Evolutionary conservation across 2,113 vertebrate species (phyloP).

Genomic region (Phalacrocorax aristotelis): DNA sequence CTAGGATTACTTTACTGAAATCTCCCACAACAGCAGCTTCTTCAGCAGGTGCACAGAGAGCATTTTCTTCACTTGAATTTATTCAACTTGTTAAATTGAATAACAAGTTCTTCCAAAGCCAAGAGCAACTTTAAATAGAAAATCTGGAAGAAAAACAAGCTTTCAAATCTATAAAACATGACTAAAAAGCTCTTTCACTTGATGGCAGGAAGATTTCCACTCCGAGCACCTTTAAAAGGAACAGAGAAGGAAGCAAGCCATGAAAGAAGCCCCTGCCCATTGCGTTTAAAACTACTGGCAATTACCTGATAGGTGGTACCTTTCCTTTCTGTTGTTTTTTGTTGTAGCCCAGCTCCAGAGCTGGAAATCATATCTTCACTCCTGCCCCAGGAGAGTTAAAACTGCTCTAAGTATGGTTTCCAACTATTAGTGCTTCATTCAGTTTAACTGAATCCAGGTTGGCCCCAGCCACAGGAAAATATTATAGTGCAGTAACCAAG

Average conservation of each 20-base stretch:
- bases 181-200: background rate
- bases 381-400: background rate
- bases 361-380: background rate
- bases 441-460: background rate
- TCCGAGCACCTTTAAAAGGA: background rate
- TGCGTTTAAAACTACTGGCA: background rate
- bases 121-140: background rate
- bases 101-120: background rate
- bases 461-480: background rate
- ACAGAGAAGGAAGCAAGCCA: background rate
- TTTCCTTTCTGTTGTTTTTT: background rate
- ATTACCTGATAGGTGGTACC: background rate
- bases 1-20: background rate
- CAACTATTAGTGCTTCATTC: background rate
- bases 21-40: background rate
- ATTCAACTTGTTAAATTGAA: background rate
- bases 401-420: background rate
- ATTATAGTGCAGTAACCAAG: background rate
- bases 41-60: background rate
- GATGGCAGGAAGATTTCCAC: background rate
- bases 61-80: background rate
- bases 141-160: background rate
- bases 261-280: background rate
- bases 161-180: background rate
- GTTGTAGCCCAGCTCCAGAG: background rate